Conservation (phyloP, 2,888 invertebrate species). For the Brassicogethes aeneus region DNA sequence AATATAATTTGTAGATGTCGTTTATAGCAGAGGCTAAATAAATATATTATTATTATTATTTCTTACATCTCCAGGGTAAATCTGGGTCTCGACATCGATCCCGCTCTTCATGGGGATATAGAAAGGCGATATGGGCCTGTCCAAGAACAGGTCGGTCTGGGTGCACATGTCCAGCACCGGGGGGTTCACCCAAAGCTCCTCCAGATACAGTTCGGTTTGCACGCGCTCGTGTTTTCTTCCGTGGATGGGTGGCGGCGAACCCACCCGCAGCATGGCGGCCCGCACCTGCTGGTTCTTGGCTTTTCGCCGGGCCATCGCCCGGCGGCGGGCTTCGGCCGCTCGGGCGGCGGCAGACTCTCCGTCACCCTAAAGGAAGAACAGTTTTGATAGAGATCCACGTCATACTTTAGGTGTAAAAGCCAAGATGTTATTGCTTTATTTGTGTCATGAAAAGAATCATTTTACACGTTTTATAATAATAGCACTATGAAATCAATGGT, state of each 20-base stretch:
- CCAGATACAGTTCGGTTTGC: slow-evolving; percentile 84
- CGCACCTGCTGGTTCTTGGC: slow-evolving; percentile 50
- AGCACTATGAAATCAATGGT: too few species aligned
- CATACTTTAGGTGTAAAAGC: too few species aligned
- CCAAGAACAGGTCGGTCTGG: slow-evolving; percentile 73
- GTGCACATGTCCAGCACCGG: slow-evolving; percentile 69
- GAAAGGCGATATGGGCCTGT: slow-evolving; percentile 70
- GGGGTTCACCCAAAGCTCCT: slow-evolving; percentile 72
- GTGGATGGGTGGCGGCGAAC: slow-evolving; percentile 69
- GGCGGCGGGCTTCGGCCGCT: slow-evolving; percentile 58
- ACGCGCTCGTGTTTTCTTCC: slow-evolving; percentile 79
- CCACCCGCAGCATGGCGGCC: slow-evolving; percentile 45
- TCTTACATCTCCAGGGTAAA: slow-evolving; percentile 78
- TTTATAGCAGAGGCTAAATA: too few species aligned
- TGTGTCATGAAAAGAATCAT: too few species aligned
- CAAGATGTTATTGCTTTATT: too few species aligned
- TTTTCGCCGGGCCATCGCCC: slow-evolving; percentile 65
- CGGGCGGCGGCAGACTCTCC: slow-evolving; percentile 46
- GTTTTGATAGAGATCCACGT: too few species aligned
- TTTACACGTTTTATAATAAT: too few species aligned
- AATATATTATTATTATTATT: neutral
- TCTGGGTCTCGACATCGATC: slow-evolving; percentile 66
- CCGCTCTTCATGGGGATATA: slow-evolving; percentile 75
- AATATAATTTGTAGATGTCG: too few species aligned
- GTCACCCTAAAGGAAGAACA: slow-evolving; percentile 34